Percentiles rank a stretch among this genome's conserved stretches.
Evolutionary conservation across 2,888 invertebrate species (phyloP).

Genomic region (Tenthredo notha): DNA sequence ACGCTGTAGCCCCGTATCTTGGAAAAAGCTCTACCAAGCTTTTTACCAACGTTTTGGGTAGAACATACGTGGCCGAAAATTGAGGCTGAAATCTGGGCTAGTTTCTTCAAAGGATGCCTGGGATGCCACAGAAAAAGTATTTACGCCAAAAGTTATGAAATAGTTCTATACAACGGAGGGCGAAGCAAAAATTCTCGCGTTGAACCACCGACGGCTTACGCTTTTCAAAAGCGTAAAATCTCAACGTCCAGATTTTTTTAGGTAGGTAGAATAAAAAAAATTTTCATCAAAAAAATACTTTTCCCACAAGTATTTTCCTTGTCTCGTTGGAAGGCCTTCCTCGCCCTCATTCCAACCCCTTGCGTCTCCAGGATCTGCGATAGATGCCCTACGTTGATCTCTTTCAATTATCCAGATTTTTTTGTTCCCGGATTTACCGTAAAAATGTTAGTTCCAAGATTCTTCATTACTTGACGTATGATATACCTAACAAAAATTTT

Average conservation of each 20-base stretch:
- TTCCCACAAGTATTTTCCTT: not conserved
- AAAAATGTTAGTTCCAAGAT: not conserved
- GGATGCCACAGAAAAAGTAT: constrained; percentile 23
- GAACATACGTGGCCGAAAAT: constrained; percentile 5
- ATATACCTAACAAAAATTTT: no score
- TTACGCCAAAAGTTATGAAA: constrained; percentile 49
- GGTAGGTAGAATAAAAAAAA: not conserved
- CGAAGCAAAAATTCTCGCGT: constrained; percentile 39
- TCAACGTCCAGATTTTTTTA: constrained; percentile 19
- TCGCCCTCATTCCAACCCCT: no score
- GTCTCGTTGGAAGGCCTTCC: not conserved
- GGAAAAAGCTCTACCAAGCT: not conserved
- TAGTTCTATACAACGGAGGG: constrained; percentile 12
- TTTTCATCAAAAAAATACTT: constrained; percentile 6
- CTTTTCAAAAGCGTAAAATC: not conserved
- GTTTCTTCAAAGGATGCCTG: constrained; percentile 48
- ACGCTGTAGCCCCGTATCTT: not conserved
- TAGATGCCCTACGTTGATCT: not conserved
- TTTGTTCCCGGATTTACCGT: not conserved
- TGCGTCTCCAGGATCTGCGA: no score
- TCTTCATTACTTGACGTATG: not conserved
- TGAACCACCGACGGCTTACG: not conserved
- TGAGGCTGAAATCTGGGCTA: constrained; percentile 12
- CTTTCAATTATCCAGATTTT: not conserved
- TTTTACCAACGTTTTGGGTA: no score